A percentile compares a stretch with the other conserved stretches of the same genome.
These are phyloP conservation scores for Rhodinocichla rosea DNA, from an alignment of 2,113 vertebrate species.

Conservation along the genomic window DNA sequence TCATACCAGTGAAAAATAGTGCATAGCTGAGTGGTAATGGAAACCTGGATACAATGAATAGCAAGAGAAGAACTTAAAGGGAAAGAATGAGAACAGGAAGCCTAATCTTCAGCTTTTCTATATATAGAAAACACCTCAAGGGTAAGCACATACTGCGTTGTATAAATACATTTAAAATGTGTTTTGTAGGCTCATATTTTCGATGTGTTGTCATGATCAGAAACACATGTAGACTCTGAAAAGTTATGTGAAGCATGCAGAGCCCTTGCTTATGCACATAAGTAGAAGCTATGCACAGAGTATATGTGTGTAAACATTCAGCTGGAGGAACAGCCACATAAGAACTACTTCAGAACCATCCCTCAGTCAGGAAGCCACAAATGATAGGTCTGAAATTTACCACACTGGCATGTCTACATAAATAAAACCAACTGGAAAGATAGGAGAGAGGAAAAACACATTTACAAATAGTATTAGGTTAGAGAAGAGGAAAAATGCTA, in stretches of 20 bases:
- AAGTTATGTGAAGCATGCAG: conserved; percentile 66
- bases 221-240: conserved; percentile 68
- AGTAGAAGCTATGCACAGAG: conserved; percentile 5
- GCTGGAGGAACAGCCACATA: conserved; percentile 56
- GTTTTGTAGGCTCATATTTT: conserved; percentile 70
- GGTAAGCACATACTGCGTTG: conserved; percentile 40
- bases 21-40: neutral
- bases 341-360: conserved; percentile 43
- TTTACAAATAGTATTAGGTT: conserved; percentile 56
- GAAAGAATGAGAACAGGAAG: conserved; percentile 1
- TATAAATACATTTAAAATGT: conserved; percentile 61
- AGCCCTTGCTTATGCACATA: conserved; percentile 29
- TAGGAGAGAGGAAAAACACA: neutral
- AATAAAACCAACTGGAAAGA: conserved; percentile 68
- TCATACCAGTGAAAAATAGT: conserved; percentile 14
- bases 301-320: conserved; percentile 68
- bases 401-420: conserved; percentile 52
- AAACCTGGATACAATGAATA: conserved; percentile 8
- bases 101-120: conserved; percentile 61
- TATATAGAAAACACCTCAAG: conserved; percentile 54
- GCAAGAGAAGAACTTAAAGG: neutral
- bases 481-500: conserved; percentile 25
- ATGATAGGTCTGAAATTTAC: conserved; percentile 71
- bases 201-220: conserved; percentile 57
- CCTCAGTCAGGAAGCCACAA: conserved; percentile 73